Evolutionary conservation across 2,113 vertebrate genomes (phyloP), one percentile per base, ranked within the genome.

Genomic region (Chascanopsetta lugubris): DNA sequence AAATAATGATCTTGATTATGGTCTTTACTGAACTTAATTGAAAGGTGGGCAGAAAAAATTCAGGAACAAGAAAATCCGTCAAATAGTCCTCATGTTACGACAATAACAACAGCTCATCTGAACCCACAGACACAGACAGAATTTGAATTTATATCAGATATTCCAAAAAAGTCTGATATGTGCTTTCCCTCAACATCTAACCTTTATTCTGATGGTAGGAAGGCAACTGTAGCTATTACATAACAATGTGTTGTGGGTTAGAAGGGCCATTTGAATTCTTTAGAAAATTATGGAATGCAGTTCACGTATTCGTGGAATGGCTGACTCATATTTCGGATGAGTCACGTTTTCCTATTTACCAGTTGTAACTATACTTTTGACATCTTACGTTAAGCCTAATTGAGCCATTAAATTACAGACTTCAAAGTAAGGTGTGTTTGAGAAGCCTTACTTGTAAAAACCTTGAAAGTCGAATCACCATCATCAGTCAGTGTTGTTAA

Each of bases 71-170:
- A 22, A 0, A 38, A 13, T 13, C 27, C n/a, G 25, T 29, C 5
- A 10, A 50, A 64, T 50, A 17, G 21, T 29, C 55, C 25, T 42
- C 10, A 55, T 21, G 22, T 7, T 36, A 57, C 50, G 59, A 20
- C 46, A 21, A 51, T 1, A 5, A 29, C 50, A 47, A 40, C 24
- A 54, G 30, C 47, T 59, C 21, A 15, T 25, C 11, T 5, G 12
- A 5, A 47, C 6, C 2, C 26, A 36, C 30, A 29, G 15, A 3
- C n/a, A n/a, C n/a, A 42, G 20, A 51, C 5, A 12, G 24, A 18
- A 9, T 9, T 15, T 17, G 38, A 21, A 18, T 51, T 45, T 40
- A 9, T 13, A 30, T 29, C 29, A 12, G 18, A 17, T 8, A 17
- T 48, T 25, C 21, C 6, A 61, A 47, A 20, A 21, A 43, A 24